Base-by-base conservation (phyloP, 2,888 invertebrate species). In the Prosapia bicincta region DNA sequence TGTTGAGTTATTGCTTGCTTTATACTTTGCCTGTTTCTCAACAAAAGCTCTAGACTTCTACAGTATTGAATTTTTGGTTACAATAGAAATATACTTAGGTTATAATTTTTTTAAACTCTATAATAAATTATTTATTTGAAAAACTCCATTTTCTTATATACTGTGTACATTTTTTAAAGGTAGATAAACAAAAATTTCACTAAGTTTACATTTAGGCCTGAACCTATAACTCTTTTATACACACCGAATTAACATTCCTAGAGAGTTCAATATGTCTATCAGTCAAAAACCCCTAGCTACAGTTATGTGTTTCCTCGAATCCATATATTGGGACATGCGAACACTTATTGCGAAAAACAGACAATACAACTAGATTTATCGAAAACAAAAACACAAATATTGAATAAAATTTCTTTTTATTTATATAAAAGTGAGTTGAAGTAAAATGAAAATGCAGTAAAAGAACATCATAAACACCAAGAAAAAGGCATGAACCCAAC, bases 191-290 rank as follows among this genome's bases (percentile, higher is more conserved):
- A 69, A 74, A 69, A 65, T 69, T 74, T 74, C 69, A 69, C 69
- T 71, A 71, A 23, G 71, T 69, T 74, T 74, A 81, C 81, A 81
- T 80, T 82, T 82, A 82, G 82, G 82, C 80, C 80, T 78, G 78
- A 75, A 80, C 82, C 82, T 82, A 82, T 81, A 80, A 80, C 79
- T 80, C 78, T 80, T 77, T 78, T 78, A 80, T 76, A 77, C 69
- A 76, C 73, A 72, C 66, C 78, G 77, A 79, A 78, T 79, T 79
- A 80, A 80, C 80, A 79, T 79, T 79, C 77, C 79, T 79, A 79
- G 79, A 77, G 78, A 79, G 79, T 69, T 76, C 67, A 68, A 54
- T 76, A 76, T 68, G 69, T 73, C 71, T 79, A 80, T 80, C 80
- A 80, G 80, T 80, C 80, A 78, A 79, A 80, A 79, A 54, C 38